These are phyloP conservation scores for Fratercula arctica DNA, from an alignment of 2,797 vertebrate genomes.

Conservation along the genomic window DNA sequence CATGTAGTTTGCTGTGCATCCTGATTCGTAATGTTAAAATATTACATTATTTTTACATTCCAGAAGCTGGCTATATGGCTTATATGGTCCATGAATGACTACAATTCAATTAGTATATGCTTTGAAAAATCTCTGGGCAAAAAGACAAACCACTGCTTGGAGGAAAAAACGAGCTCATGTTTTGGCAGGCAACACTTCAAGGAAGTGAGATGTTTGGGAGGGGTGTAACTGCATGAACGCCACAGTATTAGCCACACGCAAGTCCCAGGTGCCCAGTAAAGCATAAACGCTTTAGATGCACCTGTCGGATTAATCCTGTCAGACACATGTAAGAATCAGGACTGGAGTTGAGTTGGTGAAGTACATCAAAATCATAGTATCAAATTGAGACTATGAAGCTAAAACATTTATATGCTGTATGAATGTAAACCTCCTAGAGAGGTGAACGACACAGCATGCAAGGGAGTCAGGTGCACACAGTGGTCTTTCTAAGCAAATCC, in stretches of 20 bases:
- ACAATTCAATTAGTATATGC: neutral
- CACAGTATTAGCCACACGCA: neutral
- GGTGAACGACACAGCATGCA: neutral
- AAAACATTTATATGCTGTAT: neutral
- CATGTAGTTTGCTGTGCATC: neutral
- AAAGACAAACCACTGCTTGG: neutral
- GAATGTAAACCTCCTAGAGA: neutral
- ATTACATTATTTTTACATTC: neutral
- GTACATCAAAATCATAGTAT: neutral
- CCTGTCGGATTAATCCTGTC: neutral
- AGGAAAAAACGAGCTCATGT: neutral
- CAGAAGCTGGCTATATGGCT: neutral
- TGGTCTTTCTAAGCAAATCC: neutral
- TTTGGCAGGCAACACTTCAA: neutral
- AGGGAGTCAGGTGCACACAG: fast-evolving
- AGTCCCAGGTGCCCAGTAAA: neutral
- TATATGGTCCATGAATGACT: neutral
- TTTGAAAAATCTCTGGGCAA: neutral
- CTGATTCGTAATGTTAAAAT: neutral
- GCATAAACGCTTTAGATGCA: neutral
- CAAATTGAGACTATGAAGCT: neutral
- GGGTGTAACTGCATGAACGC: neutral
- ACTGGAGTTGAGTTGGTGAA: neutral
- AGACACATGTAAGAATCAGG: neutral
- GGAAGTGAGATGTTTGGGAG: neutral